phyloP scores from a whole-genome alignment of 2,888 invertebrate genomes.

The Crossocerus cetratus region DNA sequence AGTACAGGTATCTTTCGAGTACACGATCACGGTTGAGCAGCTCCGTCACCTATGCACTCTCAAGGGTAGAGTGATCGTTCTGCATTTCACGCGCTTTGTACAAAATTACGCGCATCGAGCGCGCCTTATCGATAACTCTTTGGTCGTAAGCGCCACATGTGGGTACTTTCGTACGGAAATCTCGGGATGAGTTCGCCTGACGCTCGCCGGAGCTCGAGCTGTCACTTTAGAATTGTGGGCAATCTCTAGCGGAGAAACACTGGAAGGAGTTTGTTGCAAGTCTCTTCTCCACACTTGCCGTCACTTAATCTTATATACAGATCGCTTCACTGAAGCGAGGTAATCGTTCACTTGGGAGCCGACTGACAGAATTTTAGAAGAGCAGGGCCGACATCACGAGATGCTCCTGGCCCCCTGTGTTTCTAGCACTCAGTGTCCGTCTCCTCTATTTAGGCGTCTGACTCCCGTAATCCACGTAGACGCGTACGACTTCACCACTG shows the following conservation, averaged over 20 bases:
- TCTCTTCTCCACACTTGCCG: slow-evolving; percentile 40
- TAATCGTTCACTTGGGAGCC: slow-evolving; percentile 35
- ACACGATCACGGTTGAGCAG: slow-evolving; percentile 13
- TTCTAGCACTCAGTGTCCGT: not conserved
- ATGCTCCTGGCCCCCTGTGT: not conserved
- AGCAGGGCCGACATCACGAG: slow-evolving; percentile 17
- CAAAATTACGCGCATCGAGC: slow-evolving; percentile 41
- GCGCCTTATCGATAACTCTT: slow-evolving; percentile 62
- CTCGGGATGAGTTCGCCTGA: slow-evolving; percentile 17
- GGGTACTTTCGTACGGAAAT: slow-evolving; percentile 41
- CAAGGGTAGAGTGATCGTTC: slow-evolving; percentile 26
- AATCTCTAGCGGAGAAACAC: slow-evolving; percentile 29
- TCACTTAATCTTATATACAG: slow-evolving; percentile 52
- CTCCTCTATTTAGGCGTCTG: slow-evolving; percentile 79
- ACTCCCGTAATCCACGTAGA: slow-evolving; percentile 89
- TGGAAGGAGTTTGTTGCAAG: slow-evolving; percentile 37
- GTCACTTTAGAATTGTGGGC: slow-evolving; percentile 1
- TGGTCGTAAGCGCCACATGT: slow-evolving; percentile 65
- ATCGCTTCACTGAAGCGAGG: slow-evolving; percentile 57
- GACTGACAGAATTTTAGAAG: slow-evolving; percentile 17
- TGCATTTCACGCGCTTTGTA: slow-evolving; percentile 43
- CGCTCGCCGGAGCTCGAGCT: slow-evolving; percentile 10
- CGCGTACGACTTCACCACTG: slow-evolving; percentile 92
- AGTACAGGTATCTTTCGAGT: slow-evolving; percentile 45
- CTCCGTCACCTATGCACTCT: slow-evolving; percentile 15